Evolutionary conservation across 2,888 invertebrate species (phyloP), one percentile per base, ranked within the genome.

Genomic region (Gasteruption jaculator): DNA sequence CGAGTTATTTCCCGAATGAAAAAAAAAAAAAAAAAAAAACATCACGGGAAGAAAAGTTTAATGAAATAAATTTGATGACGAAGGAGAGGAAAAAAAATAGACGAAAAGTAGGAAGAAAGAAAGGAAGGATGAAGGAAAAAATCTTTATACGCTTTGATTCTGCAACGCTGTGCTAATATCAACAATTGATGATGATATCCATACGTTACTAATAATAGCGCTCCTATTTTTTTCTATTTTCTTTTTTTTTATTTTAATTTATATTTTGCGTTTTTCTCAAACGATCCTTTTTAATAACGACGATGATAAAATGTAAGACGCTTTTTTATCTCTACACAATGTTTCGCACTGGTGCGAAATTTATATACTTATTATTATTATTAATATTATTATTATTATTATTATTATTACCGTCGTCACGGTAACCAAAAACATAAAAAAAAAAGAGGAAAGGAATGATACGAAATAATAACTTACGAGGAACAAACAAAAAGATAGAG

Each of bases 131-230:
- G 34, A 32, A 31, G 43, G 49, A 51, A 53, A n/a, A n/a, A 54
- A 55, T 50, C 59, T 52, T 50, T 52, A 54, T 58, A 59, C 56
- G 61, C 59, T 63, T 61, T 55, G 52, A 63, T 59, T 58, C 58
- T 57, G 55, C 61, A 60, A 60, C 54, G 55, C 58, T 62, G 56
- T 59, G 57, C 56, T 61, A 57, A 60, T 63, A 58, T 59, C 58
- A 56, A 56, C 53, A 56, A 56, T 49, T 52, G 45, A 54, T 53
- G 30, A 47, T 31, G 34, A 44, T 21, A 35, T 47, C 49, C 47
- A 56, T 52, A 43, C 50, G 48, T 55, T 57, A 43, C 44, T n/a
- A n/a, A n/a, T n/a, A n/a, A 45, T 49, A 46, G 46, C 49, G 49
- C 54, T 36, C 33, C 27, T 38, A 29, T 16, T 30, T 30, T 12